These are phyloP conservation scores for Hyla sarda DNA, from an alignment of 2,113 vertebrate species.

Conservation along the genomic window DNA sequence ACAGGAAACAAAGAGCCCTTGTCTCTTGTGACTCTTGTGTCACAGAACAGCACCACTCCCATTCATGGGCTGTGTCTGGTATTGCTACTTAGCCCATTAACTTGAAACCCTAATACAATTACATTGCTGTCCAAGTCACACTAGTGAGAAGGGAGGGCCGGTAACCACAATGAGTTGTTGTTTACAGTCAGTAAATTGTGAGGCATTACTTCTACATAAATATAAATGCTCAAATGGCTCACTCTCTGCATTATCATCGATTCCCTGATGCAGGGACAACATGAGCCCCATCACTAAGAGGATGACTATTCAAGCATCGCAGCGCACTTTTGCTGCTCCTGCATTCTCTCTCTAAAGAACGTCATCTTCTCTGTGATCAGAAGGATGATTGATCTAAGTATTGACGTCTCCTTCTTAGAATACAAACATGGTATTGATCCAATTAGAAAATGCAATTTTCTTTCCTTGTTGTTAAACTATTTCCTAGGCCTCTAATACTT, in stretches of 20 bases:
- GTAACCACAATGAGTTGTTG: too few relatives aligned
- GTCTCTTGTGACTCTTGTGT: too few relatives aligned
- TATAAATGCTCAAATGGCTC: too few relatives aligned
- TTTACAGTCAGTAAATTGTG: background rate
- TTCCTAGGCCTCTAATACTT: conserved; percentile 17
- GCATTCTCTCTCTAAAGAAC: background rate
- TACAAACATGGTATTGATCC: conserved; percentile 40
- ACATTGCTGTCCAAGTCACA: too few relatives aligned
- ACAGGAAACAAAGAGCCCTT: too few relatives aligned
- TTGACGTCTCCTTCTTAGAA: conserved; percentile 28
- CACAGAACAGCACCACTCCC: too few relatives aligned
- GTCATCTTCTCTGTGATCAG: conserved; percentile 18
- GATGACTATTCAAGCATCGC: background rate
- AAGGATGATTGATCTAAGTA: conserved; percentile 25
- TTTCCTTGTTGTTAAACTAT: conserved; percentile 17
- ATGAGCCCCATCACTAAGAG: background rate
- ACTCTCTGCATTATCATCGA: conserved; percentile 3
- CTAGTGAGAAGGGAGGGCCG: too few relatives aligned
- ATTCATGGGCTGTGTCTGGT: too few relatives aligned
- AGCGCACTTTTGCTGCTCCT: background rate
- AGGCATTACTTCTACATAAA: too few relatives aligned
- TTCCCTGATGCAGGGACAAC: conserved; percentile 5
- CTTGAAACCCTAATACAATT: too few relatives aligned
- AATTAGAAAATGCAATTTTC: conserved; percentile 38
- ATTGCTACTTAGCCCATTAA: too few relatives aligned